These are phyloP conservation scores for Tretioscincus oriximinensis DNA, from an alignment of 2,113 vertebrate genomes.

Conservation along the genomic window DNA sequence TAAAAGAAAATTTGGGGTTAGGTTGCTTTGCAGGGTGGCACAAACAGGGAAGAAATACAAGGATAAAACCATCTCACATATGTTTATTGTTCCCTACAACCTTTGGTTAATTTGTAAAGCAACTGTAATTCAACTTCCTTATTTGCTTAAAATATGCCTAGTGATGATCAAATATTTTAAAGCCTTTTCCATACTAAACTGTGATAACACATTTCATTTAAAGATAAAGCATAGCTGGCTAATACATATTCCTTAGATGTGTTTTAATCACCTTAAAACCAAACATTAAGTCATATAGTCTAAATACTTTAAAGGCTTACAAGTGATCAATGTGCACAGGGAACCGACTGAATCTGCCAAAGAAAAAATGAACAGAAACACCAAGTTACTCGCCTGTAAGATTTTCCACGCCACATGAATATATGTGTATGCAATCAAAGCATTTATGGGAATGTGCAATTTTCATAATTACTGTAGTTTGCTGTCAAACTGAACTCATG, in stretches of 20 bases:
- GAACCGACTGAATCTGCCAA: accelerated
- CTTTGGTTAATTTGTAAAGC: accelerated
- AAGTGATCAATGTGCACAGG: accelerated
- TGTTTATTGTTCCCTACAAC: background rate
- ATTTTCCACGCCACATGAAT: background rate
- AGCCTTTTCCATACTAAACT: background rate
- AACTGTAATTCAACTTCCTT: background rate
- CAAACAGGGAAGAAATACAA: background rate
- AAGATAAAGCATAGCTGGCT: background rate
- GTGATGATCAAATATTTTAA: background rate
- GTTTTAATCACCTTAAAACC: background rate
- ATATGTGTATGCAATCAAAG: too few species aligned
- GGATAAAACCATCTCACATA: background rate
- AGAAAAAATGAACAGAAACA: background rate
- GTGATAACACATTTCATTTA: background rate
- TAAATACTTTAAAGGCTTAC: too few species aligned
- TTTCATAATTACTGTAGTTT: too few species aligned
- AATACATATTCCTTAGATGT: background rate
- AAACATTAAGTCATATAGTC: background rate
- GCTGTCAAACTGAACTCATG: too few species aligned
- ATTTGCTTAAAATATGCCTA: accelerated
- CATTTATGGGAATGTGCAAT: background rate
- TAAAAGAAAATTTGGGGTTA: background rate
- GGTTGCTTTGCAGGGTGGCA: background rate
- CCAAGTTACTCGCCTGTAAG: background rate